Conservation (phyloP, 2,113 vertebrate species). For the Opisthocomus hoazin region DNA sequence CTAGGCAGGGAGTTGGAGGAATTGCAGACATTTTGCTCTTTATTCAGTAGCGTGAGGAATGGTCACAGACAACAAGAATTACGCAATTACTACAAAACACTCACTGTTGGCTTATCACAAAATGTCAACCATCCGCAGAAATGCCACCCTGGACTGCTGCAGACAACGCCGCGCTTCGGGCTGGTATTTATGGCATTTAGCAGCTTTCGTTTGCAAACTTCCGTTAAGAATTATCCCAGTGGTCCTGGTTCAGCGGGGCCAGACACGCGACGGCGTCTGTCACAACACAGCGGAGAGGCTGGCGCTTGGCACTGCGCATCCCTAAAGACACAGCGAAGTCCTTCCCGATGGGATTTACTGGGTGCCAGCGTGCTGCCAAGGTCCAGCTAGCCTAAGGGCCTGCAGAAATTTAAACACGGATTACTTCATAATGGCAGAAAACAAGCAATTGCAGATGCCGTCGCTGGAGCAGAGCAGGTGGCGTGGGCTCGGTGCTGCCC, state of each 20-base stretch:
- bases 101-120: not conserved
- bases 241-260: not conserved
- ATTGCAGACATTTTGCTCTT: not conserved
- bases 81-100: not conserved
- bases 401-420: not conserved
- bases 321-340: not conserved
- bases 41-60: not conserved
- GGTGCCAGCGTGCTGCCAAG: not conserved
- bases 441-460: not conserved
- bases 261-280: fast-evolving
- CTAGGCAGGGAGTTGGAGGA: not conserved
- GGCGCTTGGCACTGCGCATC: fast-evolving
- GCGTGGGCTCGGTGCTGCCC: not conserved
- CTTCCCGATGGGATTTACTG: not conserved
- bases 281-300: not conserved
- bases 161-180: fast-evolving
- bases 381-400: not conserved
- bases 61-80: not conserved
- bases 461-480: not conserved
- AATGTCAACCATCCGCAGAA: not conserved
- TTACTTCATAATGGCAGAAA: not conserved
- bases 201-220: not conserved
- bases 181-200: not conserved
- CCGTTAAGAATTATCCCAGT: not conserved
- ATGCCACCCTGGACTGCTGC: fast-evolving